A percentile compares a stretch with the other conserved stretches of the same genome.
These are phyloP conservation scores for Heliopora coerulea DNA, from an alignment of 92 coral and sea anemone genomes.

Conservation along the genomic window DNA sequence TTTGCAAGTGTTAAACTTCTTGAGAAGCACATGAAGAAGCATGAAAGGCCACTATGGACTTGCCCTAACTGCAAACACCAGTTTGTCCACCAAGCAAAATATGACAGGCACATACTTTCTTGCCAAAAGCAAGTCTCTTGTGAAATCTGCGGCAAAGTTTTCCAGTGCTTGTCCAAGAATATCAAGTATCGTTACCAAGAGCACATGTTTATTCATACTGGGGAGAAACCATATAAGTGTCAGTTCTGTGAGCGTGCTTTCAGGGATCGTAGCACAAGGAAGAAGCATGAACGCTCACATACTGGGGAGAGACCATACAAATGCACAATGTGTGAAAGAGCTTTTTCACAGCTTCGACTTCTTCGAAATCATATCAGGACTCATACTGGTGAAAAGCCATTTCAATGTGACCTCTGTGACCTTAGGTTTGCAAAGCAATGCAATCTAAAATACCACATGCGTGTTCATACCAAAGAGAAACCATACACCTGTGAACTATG, in stretches of 20 bases:
- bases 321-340: conserved; percentile 35
- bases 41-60: conserved; percentile 3
- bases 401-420: conserved; percentile 16
- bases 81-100: conserved; percentile 15
- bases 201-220: conserved; percentile 37
- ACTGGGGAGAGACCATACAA: conserved; percentile 37
- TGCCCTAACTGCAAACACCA: conserved; percentile 12
- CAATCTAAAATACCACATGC: conserved; percentile 40
- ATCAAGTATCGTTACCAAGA: conserved; percentile 34
- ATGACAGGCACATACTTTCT: conserved; percentile 9
- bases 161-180: conserved; percentile 22
- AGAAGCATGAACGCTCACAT: conserved; percentile 29
- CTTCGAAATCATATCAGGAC: conserved; percentile 34
- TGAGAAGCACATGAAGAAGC: conserved; percentile 17
- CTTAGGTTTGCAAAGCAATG: conserved; percentile 37
- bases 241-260: conserved; percentile 40
- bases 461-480: conserved; percentile 39
- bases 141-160: conserved; percentile 31
- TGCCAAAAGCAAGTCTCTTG: conserved; percentile 20
- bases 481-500: conserved; percentile 31
- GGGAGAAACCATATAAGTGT: conserved; percentile 36
- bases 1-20: conserved; percentile 6
- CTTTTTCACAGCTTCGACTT: conserved; percentile 34
- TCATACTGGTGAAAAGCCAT: conserved; percentile 33
- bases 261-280: conserved; percentile 39